Evolutionary conservation across 1,140 invertebrate genomes (phyloP), one percentile per base, ranked within the genome.

Genomic region (Caerostris darwini): DNA sequence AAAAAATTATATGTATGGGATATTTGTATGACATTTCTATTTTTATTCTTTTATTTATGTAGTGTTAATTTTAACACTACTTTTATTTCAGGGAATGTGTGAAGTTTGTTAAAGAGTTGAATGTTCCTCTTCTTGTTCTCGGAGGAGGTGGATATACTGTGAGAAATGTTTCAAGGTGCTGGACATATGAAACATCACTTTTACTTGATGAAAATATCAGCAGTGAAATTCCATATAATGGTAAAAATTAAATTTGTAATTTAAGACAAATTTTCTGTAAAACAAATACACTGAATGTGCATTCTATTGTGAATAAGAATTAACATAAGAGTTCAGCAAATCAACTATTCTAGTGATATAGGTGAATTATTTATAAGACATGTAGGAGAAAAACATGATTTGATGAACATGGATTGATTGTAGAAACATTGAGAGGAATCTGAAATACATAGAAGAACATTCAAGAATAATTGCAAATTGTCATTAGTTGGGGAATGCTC

Each of bases 161-260:
- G 7, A 97, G 99, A 88, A 99, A 99, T 96, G 99, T 99, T 1
- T 99, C 99, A 0, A 97, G 99, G 77, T 99, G 99, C 96, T 99
- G 99, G 99, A 99, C 99, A 0, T 99, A 99, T 95, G 99, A 99
- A 96, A 99, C 99, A 0, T 99, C 99, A 0, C 96, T 99, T 3
- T 96, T 99, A 0, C 97, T 99, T 0, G 98, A 99, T 95, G 98
- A 99, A 95, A 97, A 97, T 77, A 99, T 99, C 57, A 98, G 97
- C 64, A 99, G 99, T 95, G 98, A 99, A 95, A 96, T 99, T 57
- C 99, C 99, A 0, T 98, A 98, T 95, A 98, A 97, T 94, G 96
- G 96, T 96, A 96, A 85, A 56, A 56, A 57, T 85, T 7, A n/a
- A 8, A 17, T 17, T 54, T 85, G 6, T 85, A 17, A 0, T n/a